phyloP scores from a whole-genome alignment of 2,888 invertebrate genomes.

The Acleris sparsana region DNA sequence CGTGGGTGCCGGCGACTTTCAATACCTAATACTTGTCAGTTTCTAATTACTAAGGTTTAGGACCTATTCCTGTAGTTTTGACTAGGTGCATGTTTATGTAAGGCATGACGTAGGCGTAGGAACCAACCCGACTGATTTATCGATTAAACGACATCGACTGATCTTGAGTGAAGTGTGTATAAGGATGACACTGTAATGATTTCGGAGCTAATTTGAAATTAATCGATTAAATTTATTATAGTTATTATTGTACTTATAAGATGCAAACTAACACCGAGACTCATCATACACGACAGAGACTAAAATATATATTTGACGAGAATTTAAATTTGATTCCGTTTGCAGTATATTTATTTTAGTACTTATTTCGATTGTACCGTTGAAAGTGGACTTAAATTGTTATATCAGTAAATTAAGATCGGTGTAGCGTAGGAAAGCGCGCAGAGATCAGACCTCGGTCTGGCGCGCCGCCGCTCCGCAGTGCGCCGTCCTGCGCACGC shows the following conservation, averaged over 20 bases:
- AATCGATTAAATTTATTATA: slow-evolving; percentile 18
- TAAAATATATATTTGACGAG: background rate
- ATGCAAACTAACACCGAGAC: slow-evolving; percentile 19
- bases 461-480: background rate
- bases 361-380: slow-evolving; percentile 19
- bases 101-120: slow-evolving; percentile 14
- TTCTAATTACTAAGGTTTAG: background rate
- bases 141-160: slow-evolving; percentile 15
- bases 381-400: slow-evolving; percentile 32
- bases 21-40: too few relatives aligned
- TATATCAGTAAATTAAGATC: slow-evolving; percentile 35
- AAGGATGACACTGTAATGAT: slow-evolving; percentile 23
- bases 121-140: slow-evolving; percentile 33
- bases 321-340: slow-evolving; percentile 14
- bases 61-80: slow-evolving; percentile 3
- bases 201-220: slow-evolving; percentile 19
- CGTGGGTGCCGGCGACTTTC: too few relatives aligned
- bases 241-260: slow-evolving; percentile 18
- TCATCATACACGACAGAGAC: background rate
- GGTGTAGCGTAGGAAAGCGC: slow-evolving; percentile 14
- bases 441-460: background rate
- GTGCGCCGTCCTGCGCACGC: background rate
- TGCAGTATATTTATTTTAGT: slow-evolving; percentile 33
- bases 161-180: slow-evolving; percentile 12
- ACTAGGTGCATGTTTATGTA: background rate